Evolutionary conservation across 30 jellyfish, hydroid and myxozoan genomes (phyloP).

Genomic region (Hydractinia echinata): DNA sequence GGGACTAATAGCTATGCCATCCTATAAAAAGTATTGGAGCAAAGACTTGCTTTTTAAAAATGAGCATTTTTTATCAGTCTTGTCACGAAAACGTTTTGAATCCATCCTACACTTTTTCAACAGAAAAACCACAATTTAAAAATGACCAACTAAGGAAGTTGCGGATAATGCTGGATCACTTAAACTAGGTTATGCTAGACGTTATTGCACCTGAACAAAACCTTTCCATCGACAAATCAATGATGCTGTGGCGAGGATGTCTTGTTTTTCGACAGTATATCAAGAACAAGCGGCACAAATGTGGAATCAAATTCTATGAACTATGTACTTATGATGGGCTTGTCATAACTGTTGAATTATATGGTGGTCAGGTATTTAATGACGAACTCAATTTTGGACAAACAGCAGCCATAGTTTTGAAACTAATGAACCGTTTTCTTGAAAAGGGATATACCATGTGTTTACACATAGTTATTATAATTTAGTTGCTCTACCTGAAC

Average conservation of each 20-base stretch:
- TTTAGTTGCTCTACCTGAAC: not conserved
- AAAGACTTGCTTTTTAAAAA: not conserved
- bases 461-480: slow-evolving; percentile 24
- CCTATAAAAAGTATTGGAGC: not conserved
- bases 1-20: not conserved
- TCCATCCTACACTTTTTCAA: not conserved
- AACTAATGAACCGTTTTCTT: not conserved
- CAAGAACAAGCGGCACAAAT: not conserved
- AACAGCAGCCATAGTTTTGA: slow-evolving; percentile 1
- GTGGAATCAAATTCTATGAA: not conserved
- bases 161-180: not conserved
- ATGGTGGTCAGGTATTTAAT: not conserved
- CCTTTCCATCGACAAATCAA: not conserved
- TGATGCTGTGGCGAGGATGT: not conserved
- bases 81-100: not conserved
- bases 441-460: not conserved
- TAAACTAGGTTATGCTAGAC: not conserved
- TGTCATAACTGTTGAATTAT: not conserved
- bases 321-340: not conserved
- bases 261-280: not conserved
- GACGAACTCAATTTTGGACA: not conserved
- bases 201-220: not conserved
- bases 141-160: not conserved
- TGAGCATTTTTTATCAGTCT: not conserved
- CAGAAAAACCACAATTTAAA: not conserved